Percentiles rank a stretch among this genome's conserved stretches.
Evolutionary conservation across 1,140 invertebrate species (phyloP).

Genomic region (Atta cephalotes): DNA sequence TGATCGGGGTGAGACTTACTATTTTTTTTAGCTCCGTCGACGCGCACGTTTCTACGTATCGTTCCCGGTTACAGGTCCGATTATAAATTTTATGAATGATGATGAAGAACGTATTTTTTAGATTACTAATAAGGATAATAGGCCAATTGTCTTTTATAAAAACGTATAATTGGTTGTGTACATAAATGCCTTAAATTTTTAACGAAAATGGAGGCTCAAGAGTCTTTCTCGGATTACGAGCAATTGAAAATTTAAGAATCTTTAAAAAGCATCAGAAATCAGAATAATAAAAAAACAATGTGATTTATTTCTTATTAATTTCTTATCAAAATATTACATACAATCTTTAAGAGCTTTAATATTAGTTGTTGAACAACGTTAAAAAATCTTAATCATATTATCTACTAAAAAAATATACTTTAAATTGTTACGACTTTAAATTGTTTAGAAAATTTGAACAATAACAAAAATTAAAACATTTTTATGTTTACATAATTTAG

Average conservation of each 20-base stretch:
- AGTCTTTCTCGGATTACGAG: background rate
- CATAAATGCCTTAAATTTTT: background rate
- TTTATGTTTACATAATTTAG: background rate
- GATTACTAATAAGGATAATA: background rate
- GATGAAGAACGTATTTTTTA: background rate
- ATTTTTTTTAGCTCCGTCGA: slow-evolving; percentile 42
- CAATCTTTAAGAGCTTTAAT: background rate
- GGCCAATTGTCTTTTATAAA: background rate
- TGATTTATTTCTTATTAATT: background rate
- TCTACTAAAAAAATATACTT: background rate
- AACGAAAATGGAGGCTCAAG: background rate
- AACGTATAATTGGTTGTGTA: background rate
- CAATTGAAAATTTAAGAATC: background rate
- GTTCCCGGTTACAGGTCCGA: background rate
- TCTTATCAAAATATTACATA: background rate
- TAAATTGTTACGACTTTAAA: background rate
- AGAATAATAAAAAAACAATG: background rate
- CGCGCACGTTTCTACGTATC: slow-evolving; percentile 21
- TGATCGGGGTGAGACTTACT: slow-evolving; percentile 73
- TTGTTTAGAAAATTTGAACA: background rate
- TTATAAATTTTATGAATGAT: slow-evolving; percentile 48
- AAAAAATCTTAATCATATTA: background rate
- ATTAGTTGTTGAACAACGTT: background rate
- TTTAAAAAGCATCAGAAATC: background rate
- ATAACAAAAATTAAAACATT: background rate